Evolutionary conservation across 2,888 invertebrate genomes (phyloP).

Genomic region (Drosophila diplacantha): DNA sequence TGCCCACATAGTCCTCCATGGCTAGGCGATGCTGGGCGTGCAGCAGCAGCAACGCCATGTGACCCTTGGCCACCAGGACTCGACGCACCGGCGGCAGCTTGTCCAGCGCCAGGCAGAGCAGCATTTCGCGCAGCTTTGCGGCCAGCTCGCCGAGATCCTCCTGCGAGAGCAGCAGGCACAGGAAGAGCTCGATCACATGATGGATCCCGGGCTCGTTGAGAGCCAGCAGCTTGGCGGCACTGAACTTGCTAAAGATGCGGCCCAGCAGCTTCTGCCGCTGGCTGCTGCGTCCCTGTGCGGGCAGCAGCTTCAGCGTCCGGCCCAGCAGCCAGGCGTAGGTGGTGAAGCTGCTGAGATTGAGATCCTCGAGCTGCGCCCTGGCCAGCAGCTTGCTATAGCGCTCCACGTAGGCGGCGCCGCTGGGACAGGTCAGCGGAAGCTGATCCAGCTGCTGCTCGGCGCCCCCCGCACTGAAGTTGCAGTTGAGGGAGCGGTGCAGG

Average conservation of each 20-base stretch:
- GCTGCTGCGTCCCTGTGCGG: conserved; percentile 40
- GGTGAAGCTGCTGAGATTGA: conserved; percentile 79
- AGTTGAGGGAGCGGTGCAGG: conserved; percentile 80
- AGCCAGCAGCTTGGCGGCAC: conserved; percentile 79
- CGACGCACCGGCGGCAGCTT: conserved; percentile 74
- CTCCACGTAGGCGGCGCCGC: conserved; percentile 73
- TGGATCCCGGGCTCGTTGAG: conserved; percentile 80
- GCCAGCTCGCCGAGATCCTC: conserved; percentile 71
- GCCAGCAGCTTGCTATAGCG: conserved; percentile 77
- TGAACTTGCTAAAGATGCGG: conserved; percentile 81
- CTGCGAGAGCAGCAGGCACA: conserved; percentile 69
- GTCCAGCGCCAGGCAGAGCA: conserved; percentile 74
- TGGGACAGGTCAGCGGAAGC: conserved; percentile 74
- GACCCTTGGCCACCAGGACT: conserved; percentile 74
- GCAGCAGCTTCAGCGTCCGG: conserved; percentile 67
- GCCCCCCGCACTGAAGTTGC: conserved; percentile 79
- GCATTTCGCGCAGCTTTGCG: conserved; percentile 74
- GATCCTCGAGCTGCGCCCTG: conserved; percentile 59
- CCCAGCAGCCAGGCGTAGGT: conserved; percentile 79
- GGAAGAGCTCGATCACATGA: conserved; percentile 79
- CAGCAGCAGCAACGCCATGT: conserved; percentile 76
- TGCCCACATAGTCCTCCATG: conserved; percentile 72
- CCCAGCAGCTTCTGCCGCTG: conserved; percentile 79
- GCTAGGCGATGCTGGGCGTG: conserved; percentile 74
- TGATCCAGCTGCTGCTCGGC: conserved; percentile 78